Conservation (phyloP, 2,888 invertebrate species). For the Drosophila siamana region DNA sequence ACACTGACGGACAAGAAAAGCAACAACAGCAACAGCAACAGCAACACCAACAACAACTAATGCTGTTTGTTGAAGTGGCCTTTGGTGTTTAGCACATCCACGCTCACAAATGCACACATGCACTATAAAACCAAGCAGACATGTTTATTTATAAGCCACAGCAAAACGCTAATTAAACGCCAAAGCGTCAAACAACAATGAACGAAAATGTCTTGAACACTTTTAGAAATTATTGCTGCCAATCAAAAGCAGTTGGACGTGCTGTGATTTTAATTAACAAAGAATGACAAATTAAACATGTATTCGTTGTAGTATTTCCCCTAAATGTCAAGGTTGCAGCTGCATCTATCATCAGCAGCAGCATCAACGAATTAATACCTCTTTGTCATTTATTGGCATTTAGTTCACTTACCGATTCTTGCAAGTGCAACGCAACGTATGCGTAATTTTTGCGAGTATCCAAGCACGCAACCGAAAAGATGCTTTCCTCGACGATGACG, state of each 20-base stretch:
- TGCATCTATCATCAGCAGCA: background rate
- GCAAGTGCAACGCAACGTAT: conserved; percentile 57
- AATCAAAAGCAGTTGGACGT: conserved; percentile 65
- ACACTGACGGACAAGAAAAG: conserved; percentile 72
- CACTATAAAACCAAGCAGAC: conserved; percentile 39
- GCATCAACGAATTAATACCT: background rate
- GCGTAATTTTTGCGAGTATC: conserved; percentile 42
- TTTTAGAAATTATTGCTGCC: conserved; percentile 64
- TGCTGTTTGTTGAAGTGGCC: conserved; percentile 51
- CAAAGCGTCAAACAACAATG: conserved; percentile 32
- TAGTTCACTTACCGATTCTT: conserved; percentile 47
- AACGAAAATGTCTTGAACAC: conserved; percentile 42
- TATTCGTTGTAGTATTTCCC: background rate
- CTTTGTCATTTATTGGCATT: conserved; percentile 11
- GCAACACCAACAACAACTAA: conserved; percentile 8
- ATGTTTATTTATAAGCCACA: conserved; percentile 69
- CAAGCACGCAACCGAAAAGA: conserved; percentile 26
- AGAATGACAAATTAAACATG: conserved; percentile 64
- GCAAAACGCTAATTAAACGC: conserved; percentile 72
- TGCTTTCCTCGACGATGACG: conserved; percentile 10
- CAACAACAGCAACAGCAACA: too few relatives aligned
- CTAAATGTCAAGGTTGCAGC: conserved; percentile 72
- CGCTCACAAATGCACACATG: conserved; percentile 24
- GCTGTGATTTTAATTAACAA: conserved; percentile 70
- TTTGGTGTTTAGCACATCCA: conserved; percentile 68